Evolutionary conservation across 2,797 vertebrate species (phyloP).

Genomic region (Phrynocephalus vlangalii): DNA sequence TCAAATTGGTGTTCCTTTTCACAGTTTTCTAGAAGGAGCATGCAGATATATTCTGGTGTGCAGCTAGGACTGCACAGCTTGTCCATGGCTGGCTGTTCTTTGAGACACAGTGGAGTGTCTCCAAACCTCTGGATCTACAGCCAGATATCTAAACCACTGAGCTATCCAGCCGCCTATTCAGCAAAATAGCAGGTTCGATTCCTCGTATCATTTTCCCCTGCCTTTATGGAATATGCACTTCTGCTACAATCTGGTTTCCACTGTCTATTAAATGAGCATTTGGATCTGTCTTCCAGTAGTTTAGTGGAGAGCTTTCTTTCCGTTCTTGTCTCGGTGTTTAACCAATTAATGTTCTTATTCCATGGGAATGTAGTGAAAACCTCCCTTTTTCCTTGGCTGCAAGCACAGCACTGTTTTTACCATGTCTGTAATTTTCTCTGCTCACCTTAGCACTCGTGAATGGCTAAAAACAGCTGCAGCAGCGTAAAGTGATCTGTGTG

Average conservation of each 20-base stretch:
- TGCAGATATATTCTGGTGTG: no score
- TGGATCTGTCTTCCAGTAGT: background rate
- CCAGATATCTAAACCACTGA: no score
- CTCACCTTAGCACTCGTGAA: slow-evolving; percentile 30
- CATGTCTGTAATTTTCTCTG: slow-evolving; percentile 7
- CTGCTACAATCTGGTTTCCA: background rate
- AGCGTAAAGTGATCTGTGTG: slow-evolving; percentile 13
- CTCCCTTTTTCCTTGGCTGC: background rate
- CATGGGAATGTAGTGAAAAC: slow-evolving; percentile 11
- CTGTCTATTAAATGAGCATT: background rate
- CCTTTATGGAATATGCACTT: background rate
- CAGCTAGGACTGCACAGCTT: no score
- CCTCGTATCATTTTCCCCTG: background rate
- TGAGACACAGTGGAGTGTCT: no score
- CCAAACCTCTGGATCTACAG: no score
- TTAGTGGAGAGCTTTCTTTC: background rate
- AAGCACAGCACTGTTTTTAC: slow-evolving; percentile 1
- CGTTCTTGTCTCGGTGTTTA: background rate
- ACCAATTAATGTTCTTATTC: slow-evolving; percentile 18
- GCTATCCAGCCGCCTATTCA: background rate
- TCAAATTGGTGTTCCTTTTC: no score
- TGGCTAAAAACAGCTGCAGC: slow-evolving; percentile 7
- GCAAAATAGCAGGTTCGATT: background rate
- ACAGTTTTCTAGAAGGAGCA: no score
- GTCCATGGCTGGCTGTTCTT: no score